Conservation (phyloP, 2,888 invertebrate genomes). For the Chorisops tibialis region DNA sequence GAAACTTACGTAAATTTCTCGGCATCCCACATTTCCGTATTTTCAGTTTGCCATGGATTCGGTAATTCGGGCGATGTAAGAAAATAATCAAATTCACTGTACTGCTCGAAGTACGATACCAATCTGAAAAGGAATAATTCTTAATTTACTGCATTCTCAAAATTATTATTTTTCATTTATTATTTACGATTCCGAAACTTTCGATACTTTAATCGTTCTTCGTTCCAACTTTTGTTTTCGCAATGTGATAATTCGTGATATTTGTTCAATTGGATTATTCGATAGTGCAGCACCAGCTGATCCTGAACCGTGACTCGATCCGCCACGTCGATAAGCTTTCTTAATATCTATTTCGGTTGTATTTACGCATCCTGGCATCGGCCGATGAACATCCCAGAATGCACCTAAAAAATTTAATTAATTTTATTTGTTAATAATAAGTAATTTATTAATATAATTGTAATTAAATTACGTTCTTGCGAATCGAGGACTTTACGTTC, state of each 20-base stretch:
- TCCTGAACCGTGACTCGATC: constrained; percentile 52
- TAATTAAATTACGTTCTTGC: constrained; percentile 94
- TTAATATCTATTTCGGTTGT: constrained; percentile 98
- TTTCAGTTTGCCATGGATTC: constrained; percentile 97
- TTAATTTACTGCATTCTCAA: too few species aligned
- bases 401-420: too few species aligned
- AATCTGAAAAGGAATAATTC: constrained; percentile 56
- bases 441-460: too few species aligned
- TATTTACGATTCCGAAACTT: constrained; percentile 90
- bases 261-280: constrained; percentile 51
- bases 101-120: constrained; percentile 91
- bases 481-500: constrained; percentile 98
- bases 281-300: constrained; percentile 50
- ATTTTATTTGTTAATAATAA: too few species aligned
- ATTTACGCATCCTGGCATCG: constrained; percentile 98
- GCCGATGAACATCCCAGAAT: constrained; percentile 99
- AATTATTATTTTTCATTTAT: not conserved
- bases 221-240: constrained; percentile 78
- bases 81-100: constrained; percentile 94
- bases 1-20: constrained; percentile 77
- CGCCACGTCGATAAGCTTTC: constrained; percentile 73
- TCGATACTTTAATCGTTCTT: constrained; percentile 85
- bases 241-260: constrained; percentile 66
- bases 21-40: constrained; percentile 95
- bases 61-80: constrained; percentile 88